A percentile compares a stretch with the other conserved stretches of the same genome.
These are phyloP conservation scores for Drosophila macrospina DNA, from an alignment of 2,888 invertebrate species.

Conservation along the genomic window DNA sequence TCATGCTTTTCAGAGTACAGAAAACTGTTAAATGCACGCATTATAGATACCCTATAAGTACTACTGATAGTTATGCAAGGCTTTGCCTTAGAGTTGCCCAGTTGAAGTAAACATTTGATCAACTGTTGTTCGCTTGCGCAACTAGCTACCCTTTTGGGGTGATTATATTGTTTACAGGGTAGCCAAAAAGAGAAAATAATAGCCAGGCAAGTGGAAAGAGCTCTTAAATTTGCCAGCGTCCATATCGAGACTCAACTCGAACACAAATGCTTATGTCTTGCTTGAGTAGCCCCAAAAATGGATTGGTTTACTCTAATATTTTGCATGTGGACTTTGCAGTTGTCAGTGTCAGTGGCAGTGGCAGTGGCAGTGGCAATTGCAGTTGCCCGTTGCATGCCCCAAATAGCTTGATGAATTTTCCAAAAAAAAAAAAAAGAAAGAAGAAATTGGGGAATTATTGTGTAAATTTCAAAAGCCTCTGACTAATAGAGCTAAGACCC, in stretches of 20 bases:
- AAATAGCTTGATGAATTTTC: slow-evolving; percentile 35
- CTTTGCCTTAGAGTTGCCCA: no score
- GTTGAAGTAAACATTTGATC: no score
- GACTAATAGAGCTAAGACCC: slow-evolving; percentile 10
- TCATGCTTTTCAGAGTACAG: no score
- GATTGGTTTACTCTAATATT: slow-evolving; percentile 34
- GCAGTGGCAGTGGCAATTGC: slow-evolving; percentile 24
- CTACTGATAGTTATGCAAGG: no score
- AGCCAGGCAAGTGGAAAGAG: slow-evolving; percentile 20
- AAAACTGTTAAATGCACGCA: no score
- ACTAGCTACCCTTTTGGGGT: background rate
- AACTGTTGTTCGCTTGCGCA: background rate
- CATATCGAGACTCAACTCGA: slow-evolving; percentile 23
- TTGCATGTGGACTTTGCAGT: slow-evolving; percentile 23
- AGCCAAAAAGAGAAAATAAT: slow-evolving; percentile 3
- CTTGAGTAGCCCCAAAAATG: slow-evolving; percentile 25
- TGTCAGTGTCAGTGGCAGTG: slow-evolving; percentile 23
- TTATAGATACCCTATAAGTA: no score
- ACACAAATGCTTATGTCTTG: slow-evolving; percentile 20
- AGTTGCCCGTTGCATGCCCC: slow-evolving; percentile 13
- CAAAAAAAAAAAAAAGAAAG: background rate
- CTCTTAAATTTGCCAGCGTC: slow-evolving; percentile 27
- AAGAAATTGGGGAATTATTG: slow-evolving; percentile 7
- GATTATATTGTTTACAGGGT: background rate
- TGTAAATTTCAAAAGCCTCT: slow-evolving; percentile 10